Evolutionary conservation across 2,797 vertebrate genomes (phyloP).

Genomic region (Sitta carolinensis): DNA sequence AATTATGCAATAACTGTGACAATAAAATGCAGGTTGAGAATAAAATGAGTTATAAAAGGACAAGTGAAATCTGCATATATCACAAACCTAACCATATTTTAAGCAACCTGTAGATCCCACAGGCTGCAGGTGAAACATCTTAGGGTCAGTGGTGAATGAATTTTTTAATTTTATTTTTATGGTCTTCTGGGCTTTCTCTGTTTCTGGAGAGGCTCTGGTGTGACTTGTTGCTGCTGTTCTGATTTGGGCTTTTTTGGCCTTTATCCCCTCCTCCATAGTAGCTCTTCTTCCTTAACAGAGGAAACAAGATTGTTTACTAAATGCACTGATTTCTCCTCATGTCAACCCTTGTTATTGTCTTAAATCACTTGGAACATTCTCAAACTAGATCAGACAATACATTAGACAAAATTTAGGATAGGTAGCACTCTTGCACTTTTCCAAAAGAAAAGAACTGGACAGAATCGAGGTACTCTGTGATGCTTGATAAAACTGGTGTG

Average conservation of each 20-base stretch:
- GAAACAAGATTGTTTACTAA: not conserved
- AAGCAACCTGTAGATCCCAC: not conserved
- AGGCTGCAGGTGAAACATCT: not conserved
- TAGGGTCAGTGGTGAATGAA: not conserved
- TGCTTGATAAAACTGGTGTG: not conserved
- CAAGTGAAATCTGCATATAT: not conserved
- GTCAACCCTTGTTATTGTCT: not conserved
- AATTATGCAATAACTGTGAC: not conserved
- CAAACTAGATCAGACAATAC: not conserved
- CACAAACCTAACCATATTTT: not conserved
- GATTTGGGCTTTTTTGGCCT: rapidly evolving
- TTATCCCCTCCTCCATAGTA: not conserved
- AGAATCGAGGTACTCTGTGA: not conserved
- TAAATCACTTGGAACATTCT: not conserved
- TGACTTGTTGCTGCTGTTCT: not conserved
- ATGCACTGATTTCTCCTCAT: not conserved
- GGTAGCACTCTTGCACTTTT: not conserved
- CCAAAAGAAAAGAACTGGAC: not conserved
- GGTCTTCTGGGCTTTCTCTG: not conserved
- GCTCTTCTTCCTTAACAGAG: not conserved
- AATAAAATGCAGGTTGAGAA: not conserved
- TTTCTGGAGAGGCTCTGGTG: not conserved
- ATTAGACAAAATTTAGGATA: not conserved
- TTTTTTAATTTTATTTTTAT: not conserved
- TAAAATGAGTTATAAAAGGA: not conserved